Percentiles rank a stretch among this genome's conserved stretches.
These are phyloP conservation scores for Linepithema humile DNA, from an alignment of 1,140 invertebrate species.

Conservation along the genomic window DNA sequence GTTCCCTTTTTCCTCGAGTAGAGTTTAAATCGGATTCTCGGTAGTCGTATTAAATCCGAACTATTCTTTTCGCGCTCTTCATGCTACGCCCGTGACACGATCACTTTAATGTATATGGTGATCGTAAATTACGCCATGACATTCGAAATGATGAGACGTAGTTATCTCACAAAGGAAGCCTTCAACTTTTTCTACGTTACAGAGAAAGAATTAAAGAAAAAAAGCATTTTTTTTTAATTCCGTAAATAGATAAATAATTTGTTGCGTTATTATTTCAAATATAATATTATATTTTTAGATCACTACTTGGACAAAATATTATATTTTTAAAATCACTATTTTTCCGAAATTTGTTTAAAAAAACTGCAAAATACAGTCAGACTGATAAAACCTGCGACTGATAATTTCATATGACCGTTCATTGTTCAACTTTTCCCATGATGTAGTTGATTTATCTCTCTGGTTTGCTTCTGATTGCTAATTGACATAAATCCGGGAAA, in stretches of 20 bases:
- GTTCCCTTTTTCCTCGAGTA: slow-evolving; percentile 44
- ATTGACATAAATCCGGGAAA: not conserved
- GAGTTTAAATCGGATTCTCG: slow-evolving; percentile 55
- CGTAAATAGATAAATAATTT: no score
- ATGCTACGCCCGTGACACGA: slow-evolving; percentile 15
- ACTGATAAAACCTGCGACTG: not conserved
- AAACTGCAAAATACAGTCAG: no score
- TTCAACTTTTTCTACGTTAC: no score
- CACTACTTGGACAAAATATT: no score
- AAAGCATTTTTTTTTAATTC: no score
- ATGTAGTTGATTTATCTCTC: not conserved
- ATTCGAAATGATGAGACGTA: no score
- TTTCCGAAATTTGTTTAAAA: no score
- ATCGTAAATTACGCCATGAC: not conserved
- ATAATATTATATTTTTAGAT: no score
- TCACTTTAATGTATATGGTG: not conserved
- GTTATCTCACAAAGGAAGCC: no score
- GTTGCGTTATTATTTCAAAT: no score
- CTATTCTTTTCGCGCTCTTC: slow-evolving; percentile 36
- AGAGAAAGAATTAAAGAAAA: no score
- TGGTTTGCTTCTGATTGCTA: not conserved
- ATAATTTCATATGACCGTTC: not conserved
- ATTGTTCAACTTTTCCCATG: not conserved
- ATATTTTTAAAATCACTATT: no score
- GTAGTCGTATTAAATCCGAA: slow-evolving; percentile 36